Evolutionary conservation across 2,888 invertebrate species (phyloP), one percentile per base, ranked within the genome.

Genomic region (Labia minor): DNA sequence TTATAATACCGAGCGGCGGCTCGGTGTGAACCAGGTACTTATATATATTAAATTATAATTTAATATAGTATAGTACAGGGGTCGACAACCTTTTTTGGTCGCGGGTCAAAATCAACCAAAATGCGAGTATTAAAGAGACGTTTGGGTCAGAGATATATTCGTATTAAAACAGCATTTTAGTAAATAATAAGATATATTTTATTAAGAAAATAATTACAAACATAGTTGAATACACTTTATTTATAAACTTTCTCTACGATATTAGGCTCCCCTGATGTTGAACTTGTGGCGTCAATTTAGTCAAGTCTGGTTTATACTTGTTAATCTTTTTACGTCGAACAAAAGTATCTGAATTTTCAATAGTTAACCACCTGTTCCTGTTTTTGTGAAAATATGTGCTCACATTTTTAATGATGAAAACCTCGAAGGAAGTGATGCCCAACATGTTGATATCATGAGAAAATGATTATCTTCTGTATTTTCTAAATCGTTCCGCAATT

Each of bases 121-220:
- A 66, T 66, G 66, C 20, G 63, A 66, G n/a, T 66, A 66, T 66
- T 66, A 21, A 65, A 62, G 21, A 19, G 66, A 20, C 62, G 66
- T 65, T 65, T 62, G 66, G 66, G 66, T 65, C 66, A 65, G 66
- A 62, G 62, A 19, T 64, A 65, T 65, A 10, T 65, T 64, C 66
- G 21, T 65, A 19, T 65, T 62, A 65, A 64, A 64, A 65, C 62
- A 65, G 62, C 21, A 63, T 63, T 65, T 64, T 65, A 64, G 79
- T 80, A 77, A 78, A 78, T 75, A 80, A 79, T 78, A 26, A 26
- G 26, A 26, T 26, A 26, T 26, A 26, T 26, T 26, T 26, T 26
- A 26, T 26, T 26, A 26, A 26, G 26, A 26, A 26, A 26, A 26
- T 26, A 26, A 26, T 26, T 26, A 26, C 26, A 6, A 26, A 26